These are phyloP conservation scores for Melanostoma scalare DNA, from an alignment of 2,888 invertebrate genomes.

Conservation along the genomic window DNA sequence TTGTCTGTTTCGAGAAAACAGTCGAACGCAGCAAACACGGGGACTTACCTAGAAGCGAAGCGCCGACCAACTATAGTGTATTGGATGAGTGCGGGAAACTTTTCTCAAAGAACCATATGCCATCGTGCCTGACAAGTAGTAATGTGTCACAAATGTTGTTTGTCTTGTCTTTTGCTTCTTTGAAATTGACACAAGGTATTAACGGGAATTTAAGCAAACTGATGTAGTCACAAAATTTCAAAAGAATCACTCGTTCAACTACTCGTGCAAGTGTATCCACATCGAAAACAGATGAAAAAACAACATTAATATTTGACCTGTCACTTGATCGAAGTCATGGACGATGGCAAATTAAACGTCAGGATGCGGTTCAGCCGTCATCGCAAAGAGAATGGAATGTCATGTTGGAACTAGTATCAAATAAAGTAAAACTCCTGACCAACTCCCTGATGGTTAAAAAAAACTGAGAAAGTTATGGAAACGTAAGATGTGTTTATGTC, in stretches of 20 bases:
- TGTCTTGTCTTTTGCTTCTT: conserved; percentile 39
- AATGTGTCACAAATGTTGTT: conserved; percentile 50
- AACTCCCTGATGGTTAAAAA: background rate
- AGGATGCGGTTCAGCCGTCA: too few species aligned
- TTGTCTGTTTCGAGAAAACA: background rate
- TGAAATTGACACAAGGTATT: conserved; percentile 36
- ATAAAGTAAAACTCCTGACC: background rate
- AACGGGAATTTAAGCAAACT: conserved; percentile 10
- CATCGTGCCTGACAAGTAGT: conserved; percentile 28
- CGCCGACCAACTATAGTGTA: background rate
- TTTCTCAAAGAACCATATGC: conserved; percentile 37
- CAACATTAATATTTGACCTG: background rate
- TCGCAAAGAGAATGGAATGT: background rate
- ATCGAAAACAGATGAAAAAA: background rate
- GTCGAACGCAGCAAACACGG: conserved; percentile 24
- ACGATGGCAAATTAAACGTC: too few species aligned
- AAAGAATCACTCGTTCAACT: conserved; percentile 4
- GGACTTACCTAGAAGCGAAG: conserved; percentile 33
- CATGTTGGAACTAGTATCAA: background rate
- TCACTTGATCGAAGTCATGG: too few species aligned
- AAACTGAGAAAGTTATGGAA: conserved; percentile 21
- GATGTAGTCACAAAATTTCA: conserved; percentile 9
- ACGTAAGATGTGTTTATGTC: conserved; percentile 1
- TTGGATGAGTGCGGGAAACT: conserved; percentile 22
- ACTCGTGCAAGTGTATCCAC: background rate